These are phyloP conservation scores for Pterocles burchelli DNA, from an alignment of 2,113 vertebrate species.

Conservation along the genomic window DNA sequence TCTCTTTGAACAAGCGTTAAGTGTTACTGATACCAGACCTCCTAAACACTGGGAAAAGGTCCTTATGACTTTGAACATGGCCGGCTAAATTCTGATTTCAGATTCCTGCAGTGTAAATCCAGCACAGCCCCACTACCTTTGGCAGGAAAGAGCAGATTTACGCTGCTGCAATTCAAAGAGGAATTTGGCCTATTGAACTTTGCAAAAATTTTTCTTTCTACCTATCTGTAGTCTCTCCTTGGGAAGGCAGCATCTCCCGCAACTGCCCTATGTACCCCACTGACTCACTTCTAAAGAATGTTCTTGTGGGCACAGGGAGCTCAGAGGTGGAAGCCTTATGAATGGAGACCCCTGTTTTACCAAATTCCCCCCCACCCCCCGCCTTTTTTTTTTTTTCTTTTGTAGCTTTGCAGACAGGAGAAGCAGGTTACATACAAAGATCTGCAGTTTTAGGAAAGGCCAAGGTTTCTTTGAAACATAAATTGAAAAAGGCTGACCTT, in stretches of 20 bases:
- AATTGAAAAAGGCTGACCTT: conserved; percentile 45
- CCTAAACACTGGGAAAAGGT: background rate
- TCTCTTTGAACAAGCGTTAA: background rate
- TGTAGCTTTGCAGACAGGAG: background rate
- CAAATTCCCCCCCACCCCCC: background rate
- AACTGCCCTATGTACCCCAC: background rate
- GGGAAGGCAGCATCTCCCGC: background rate
- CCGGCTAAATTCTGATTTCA: conserved; percentile 11
- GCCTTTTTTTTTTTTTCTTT: background rate
- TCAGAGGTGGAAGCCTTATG: background rate
- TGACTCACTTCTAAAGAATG: background rate
- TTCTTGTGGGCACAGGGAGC: background rate
- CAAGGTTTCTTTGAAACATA: conserved; percentile 16
- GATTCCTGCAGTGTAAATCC: background rate
- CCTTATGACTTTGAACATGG: background rate
- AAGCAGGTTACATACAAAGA: background rate
- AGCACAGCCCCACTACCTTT: background rate
- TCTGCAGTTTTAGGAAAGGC: conserved; percentile 18
- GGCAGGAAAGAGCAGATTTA: conserved; percentile 38
- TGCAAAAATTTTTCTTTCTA: conserved; percentile 3
- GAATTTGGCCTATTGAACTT: conserved; percentile 15
- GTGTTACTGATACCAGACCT: background rate
- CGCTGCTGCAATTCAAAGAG: background rate
- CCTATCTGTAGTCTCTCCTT: background rate
- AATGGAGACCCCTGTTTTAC: background rate